Percentiles rank a stretch among this genome's conserved stretches.
phyloP scores from a whole-genome alignment of 2,797 vertebrate species.

The Babyrousa celebensis region DNA sequence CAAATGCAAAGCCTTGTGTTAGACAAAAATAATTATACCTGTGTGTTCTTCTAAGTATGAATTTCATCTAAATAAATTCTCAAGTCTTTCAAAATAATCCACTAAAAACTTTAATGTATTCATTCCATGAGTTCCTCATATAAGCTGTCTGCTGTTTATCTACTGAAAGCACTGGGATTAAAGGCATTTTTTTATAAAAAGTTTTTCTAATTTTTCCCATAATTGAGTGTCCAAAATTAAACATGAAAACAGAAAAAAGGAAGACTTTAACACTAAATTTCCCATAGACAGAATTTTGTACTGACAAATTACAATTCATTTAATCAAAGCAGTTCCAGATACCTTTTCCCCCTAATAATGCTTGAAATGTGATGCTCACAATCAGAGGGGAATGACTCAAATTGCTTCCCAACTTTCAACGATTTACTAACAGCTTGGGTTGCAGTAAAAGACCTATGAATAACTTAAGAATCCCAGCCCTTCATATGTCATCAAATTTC shows the following conservation, averaged over 20 bases:
- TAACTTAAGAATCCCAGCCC: conserved; percentile 22
- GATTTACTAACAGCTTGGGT: neutral
- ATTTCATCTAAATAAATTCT: conserved; percentile 39
- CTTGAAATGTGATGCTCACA: neutral
- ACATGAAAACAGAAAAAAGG: conserved; percentile 53
- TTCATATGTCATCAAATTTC: conserved; percentile 14
- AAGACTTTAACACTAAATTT: neutral
- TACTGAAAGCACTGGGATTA: neutral
- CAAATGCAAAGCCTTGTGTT: neutral
- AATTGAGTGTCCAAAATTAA: conserved; percentile 44
- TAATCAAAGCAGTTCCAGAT: conserved; percentile 30
- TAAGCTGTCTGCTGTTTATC: neutral
- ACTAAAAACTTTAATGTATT: neutral
- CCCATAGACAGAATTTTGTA: conserved; percentile 18
- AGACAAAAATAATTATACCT: neutral
- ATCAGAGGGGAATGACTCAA: neutral
- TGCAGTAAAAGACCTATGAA: neutral
- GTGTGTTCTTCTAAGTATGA: neutral
- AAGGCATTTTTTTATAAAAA: conserved; percentile 26
- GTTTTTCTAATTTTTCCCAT: conserved; percentile 17
- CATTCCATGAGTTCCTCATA: neutral
- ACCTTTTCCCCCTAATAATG: neutral
- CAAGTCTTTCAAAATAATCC: neutral
- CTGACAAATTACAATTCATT: conserved; percentile 53
- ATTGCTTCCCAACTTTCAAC: neutral